Base-by-base conservation (phyloP, 1,140 invertebrate species). In the Meloidogyne exigua region DNA sequence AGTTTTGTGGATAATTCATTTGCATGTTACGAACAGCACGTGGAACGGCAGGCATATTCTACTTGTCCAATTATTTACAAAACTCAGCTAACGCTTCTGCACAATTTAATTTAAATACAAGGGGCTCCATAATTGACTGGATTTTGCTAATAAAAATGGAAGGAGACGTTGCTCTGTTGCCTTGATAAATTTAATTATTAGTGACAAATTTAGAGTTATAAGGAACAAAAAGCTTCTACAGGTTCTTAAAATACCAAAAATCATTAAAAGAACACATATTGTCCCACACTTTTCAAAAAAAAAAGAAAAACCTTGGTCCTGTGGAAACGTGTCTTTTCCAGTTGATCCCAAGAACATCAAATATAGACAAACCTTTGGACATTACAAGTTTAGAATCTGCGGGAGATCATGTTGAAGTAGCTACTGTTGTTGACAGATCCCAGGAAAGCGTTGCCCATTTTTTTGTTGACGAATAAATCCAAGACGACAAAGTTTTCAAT, bases 321-420 rank as follows among this genome's bases (percentile, higher is more conserved):
- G 32, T 89, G 89, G 86, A 98, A 95, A 1, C 95, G 94, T 1
- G 94, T 97, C 80, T 94, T 92, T 79, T 96, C 92, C 23, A 99
- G 90, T 81, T 92, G 92, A 1, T 96, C 95, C 97, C 97, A 99
- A 18, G 96, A 98, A 88, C 97, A 99, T 99, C 97, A 1, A 99
- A 94, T 0, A 99, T 96, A 21, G 95, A 95, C 28, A 96, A 90
- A 0, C 97, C 97, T 88, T 82, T 81, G 1, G 77, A 63, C 18
- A 85, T 42, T 25, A 86, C 75, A 32, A 87, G 72, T 11, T 74
- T 28, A 5, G 75, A 26, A 66, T 86, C 84, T 18, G 69, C n/a
- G 0, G 80, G 82, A 0, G 85, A 87, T 13, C 87, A 21, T 2
- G 84, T 86, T 25, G 25, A 64, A 3, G 66, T 76, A 11, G 84